Conservation (phyloP, 2,797 vertebrate species). For the Crypturellus tataupa region DNA sequence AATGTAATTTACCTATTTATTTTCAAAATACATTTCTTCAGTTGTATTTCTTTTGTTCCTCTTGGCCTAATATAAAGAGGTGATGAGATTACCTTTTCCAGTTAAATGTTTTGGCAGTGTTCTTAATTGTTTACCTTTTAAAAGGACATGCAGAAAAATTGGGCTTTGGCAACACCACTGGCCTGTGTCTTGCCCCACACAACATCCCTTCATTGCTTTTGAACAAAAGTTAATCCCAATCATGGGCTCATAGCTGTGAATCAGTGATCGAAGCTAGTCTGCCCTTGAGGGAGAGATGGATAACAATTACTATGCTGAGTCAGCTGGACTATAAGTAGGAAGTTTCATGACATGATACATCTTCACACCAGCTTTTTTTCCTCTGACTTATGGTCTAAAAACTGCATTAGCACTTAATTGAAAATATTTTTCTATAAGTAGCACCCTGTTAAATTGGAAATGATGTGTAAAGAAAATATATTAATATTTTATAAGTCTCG, state of each 20-base stretch:
- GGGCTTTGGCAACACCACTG: not conserved
- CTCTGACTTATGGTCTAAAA: not conserved
- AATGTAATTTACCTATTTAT: not conserved
- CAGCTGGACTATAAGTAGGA: not conserved
- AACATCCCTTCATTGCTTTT: not conserved
- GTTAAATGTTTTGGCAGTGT: not conserved
- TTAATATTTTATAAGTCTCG: not conserved
- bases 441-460: not conserved
- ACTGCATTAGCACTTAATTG: not conserved
- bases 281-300: not conserved
- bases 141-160: not conserved
- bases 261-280: not conserved
- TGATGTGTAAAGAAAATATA: not conserved
- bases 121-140: not conserved
- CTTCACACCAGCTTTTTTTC: not conserved
- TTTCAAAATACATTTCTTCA: not conserved
- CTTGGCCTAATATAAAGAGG: not conserved
- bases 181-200: not conserved
- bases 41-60: not conserved
- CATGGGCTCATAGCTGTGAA: not conserved
- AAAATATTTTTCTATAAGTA: not conserved
- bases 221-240: not conserved
- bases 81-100: not conserved
- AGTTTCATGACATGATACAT: fast-evolving
- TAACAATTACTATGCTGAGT: not conserved